Conservation (phyloP, 2,797 vertebrate species). For the Helicolenus hilgendorfi region DNA sequence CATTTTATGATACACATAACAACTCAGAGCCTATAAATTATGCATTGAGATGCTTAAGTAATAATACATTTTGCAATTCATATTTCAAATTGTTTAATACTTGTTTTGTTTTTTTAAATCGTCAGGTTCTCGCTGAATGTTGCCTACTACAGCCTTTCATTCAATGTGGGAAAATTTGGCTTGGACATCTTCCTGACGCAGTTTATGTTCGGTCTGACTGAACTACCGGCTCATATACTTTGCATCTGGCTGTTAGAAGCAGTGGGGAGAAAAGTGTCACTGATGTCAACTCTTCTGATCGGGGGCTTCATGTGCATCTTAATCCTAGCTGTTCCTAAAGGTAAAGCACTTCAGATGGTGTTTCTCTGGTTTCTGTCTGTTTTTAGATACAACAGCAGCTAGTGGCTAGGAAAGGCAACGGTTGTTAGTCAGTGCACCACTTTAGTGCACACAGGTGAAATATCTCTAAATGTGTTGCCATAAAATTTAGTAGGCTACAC, state of each 20-base stretch:
- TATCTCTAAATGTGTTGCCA: background rate
- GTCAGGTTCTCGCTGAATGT: constrained; percentile 92
- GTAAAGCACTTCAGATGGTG: constrained; percentile 66
- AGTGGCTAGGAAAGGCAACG: background rate
- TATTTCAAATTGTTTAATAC: background rate
- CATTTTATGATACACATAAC: background rate
- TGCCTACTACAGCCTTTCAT: constrained; percentile 88
- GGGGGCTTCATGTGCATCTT: constrained; percentile 87
- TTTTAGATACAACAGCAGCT: background rate
- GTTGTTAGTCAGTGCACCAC: background rate
- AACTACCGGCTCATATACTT: constrained; percentile 88
- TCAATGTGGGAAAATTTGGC: constrained; percentile 92
- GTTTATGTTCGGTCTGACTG: constrained; percentile 90
- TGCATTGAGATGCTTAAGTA: background rate
- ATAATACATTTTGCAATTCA: background rate
- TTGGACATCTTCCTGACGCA: constrained; percentile 93
- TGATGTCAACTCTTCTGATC: constrained; percentile 81
- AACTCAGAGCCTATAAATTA: background rate
- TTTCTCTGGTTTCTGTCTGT: background rate
- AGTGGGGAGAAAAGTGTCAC: constrained; percentile 87
- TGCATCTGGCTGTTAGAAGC: constrained; percentile 88
- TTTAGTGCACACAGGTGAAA: background rate
- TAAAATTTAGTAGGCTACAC: background rate
- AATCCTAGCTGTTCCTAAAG: constrained; percentile 87
- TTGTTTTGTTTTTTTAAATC: background rate